These are phyloP conservation scores for Callithrix jacchus DNA, from an alignment of 2,113 vertebrate species.

Conservation along the genomic window DNA sequence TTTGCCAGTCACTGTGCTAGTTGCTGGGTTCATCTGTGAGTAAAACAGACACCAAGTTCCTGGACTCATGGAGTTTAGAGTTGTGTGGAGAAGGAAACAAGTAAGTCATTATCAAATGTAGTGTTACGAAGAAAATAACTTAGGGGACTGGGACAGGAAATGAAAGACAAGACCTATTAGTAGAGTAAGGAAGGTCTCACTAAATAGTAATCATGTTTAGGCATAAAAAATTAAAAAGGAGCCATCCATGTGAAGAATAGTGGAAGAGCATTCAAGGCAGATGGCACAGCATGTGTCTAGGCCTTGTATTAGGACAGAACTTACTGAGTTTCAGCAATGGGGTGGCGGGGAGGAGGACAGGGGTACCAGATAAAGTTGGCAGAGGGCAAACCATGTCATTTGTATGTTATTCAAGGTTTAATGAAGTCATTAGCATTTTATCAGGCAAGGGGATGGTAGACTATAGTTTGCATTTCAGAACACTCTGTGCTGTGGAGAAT, in stretches of 20 bases:
- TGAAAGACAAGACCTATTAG: not conserved
- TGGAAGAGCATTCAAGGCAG: not conserved
- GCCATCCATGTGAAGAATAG: not conserved
- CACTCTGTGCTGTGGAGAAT: not conserved
- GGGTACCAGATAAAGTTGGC: not conserved
- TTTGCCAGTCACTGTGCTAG: not conserved
- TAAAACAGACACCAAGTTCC: not conserved
- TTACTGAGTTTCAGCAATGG: not conserved
- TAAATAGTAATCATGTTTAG: not conserved
- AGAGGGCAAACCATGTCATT: not conserved
- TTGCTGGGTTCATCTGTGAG: not conserved
- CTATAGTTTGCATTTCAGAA: not conserved
- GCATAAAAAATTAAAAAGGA: not conserved
- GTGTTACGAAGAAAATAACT: not conserved
- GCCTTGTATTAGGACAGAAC: not conserved
- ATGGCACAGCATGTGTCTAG: not conserved
- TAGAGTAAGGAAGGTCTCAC: not conserved
- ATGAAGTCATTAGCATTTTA: not conserved
- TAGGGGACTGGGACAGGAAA: not conserved
- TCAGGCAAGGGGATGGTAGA: not conserved
- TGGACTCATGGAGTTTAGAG: not conserved
- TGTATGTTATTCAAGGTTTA: not conserved
- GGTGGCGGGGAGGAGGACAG: not conserved
- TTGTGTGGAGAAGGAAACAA: not conserved
- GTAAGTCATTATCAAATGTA: not conserved